Evolutionary conservation across 2,797 vertebrate genomes (phyloP).

Genomic region (Sphaeramia orbicularis): DNA sequence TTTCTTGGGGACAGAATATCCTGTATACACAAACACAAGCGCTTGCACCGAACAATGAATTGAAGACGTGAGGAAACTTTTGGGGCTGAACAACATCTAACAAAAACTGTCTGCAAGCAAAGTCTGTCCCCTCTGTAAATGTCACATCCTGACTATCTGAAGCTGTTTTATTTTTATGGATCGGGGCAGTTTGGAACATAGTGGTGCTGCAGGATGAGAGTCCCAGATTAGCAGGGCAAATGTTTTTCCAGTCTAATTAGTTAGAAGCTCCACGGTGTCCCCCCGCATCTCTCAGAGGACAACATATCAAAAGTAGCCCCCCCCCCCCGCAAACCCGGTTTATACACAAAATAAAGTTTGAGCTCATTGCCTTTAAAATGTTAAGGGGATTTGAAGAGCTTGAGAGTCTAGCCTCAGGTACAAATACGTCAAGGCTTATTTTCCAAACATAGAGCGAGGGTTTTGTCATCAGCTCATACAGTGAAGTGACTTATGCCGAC

Average conservation of each 20-base stretch:
- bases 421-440: slow-evolving; percentile 54
- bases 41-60: slow-evolving; percentile 10
- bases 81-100: slow-evolving; percentile 8
- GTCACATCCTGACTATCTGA: slow-evolving; percentile 50
- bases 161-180: slow-evolving; percentile 24
- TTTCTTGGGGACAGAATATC: slow-evolving; percentile 28
- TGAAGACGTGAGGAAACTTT: slow-evolving; percentile 1
- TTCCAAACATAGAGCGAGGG: slow-evolving; percentile 44
- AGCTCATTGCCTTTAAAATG: slow-evolving; percentile 67
- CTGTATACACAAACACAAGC: slow-evolving; percentile 4
- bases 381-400: slow-evolving; percentile 67
- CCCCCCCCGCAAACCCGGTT: slow-evolving; percentile 37
- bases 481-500: slow-evolving; percentile 42
- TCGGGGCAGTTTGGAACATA: slow-evolving; percentile 33
- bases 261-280: slow-evolving; percentile 30
- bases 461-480: slow-evolving; percentile 48
- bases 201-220: slow-evolving; percentile 42
- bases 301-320: slow-evolving; percentile 44
- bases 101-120: slow-evolving; percentile 16
- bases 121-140: slow-evolving; percentile 45
- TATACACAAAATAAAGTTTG: slow-evolving; percentile 52
- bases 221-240: slow-evolving; percentile 54
- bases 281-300: slow-evolving; percentile 48
- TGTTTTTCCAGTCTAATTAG: slow-evolving; percentile 69
- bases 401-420: slow-evolving; percentile 57